Evolutionary conservation across 2,113 vertebrate species (phyloP).

Genomic region (Etia nguti): DNA sequence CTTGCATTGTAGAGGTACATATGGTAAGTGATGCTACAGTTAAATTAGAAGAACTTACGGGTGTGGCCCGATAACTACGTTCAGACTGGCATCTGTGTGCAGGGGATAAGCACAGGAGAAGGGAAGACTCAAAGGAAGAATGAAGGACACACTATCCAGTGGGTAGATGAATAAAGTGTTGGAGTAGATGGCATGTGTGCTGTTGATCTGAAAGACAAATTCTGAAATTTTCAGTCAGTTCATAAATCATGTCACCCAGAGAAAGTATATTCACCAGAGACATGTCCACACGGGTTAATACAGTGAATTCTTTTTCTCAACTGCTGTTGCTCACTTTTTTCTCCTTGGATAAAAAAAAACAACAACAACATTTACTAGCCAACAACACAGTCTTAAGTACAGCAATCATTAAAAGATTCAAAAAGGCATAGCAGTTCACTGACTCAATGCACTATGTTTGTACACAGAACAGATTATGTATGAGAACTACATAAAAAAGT

Average conservation of each 20-base stretch:
- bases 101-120: conserved; percentile 59
- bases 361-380: not conserved
- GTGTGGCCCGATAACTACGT: conserved; percentile 24
- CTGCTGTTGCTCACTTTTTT: accelerated
- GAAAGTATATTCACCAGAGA: not conserved
- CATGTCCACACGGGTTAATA: accelerated
- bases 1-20: not conserved
- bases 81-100: conserved; percentile 17
- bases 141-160: not conserved
- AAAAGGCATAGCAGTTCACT: too few relatives aligned
- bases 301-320: not conserved
- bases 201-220: conserved; percentile 53
- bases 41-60: conserved; percentile 4
- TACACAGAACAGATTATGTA: not conserved
- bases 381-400: too few relatives aligned
- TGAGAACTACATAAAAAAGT: not conserved
- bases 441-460: accelerated
- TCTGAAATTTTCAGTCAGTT: not conserved
- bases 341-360: not conserved
- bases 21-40: not conserved
- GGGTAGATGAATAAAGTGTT: conserved; percentile 58
- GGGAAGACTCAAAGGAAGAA: conserved; percentile 19
- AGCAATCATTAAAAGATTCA: too few relatives aligned
- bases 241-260: not conserved
- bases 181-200: conserved; percentile 55